These are phyloP conservation scores for Drosophila mimica DNA, from an alignment of 2,888 invertebrate species.

Conservation along the genomic window DNA sequence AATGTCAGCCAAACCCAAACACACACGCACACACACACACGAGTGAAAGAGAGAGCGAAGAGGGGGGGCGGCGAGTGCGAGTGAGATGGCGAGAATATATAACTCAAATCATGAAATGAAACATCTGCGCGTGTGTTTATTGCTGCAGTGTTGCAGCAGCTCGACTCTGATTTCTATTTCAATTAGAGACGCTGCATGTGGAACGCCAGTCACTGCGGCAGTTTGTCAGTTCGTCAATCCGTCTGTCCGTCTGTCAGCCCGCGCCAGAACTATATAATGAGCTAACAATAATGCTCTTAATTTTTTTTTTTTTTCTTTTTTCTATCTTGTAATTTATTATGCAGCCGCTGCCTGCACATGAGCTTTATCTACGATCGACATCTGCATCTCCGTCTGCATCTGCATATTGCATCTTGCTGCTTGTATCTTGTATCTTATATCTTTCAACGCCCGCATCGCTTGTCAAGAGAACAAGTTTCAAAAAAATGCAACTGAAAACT, in stretches of 20 bases:
- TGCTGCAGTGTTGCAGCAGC: constrained; percentile 29
- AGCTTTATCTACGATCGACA: constrained; percentile 31
- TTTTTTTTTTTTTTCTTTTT: constrained; percentile 54
- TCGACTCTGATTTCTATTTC: constrained; percentile 69
- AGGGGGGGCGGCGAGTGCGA: constrained; percentile 9
- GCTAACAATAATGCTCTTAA: constrained; percentile 75
- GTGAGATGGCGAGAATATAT: constrained; percentile 26
- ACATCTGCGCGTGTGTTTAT: constrained; percentile 61
- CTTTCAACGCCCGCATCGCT: constrained; percentile 59
- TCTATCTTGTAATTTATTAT: constrained; percentile 53
- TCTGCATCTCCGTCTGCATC: constrained; percentile 33
- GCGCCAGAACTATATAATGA: constrained; percentile 54
- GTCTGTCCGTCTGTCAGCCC: constrained; percentile 17
- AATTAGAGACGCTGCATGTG: constrained; percentile 67
- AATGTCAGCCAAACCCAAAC: constrained; percentile 58
- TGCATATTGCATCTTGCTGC: constrained; percentile 18
- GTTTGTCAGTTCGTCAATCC: constrained; percentile 10
- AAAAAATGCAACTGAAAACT: constrained; percentile 47
- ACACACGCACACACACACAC: not conserved
- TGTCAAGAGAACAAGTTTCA: constrained; percentile 45
- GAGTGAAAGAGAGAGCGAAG: constrained; percentile 8
- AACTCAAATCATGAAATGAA: constrained; percentile 70
- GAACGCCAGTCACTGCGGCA: constrained; percentile 46
- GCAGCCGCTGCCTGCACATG: constrained; percentile 44
- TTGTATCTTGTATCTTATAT: constrained; percentile 11